A percentile compares a stretch with the other conserved stretches of the same genome.
phyloP scores from a whole-genome alignment of 2,888 invertebrate genomes.

The Drosophila prostipennis region DNA sequence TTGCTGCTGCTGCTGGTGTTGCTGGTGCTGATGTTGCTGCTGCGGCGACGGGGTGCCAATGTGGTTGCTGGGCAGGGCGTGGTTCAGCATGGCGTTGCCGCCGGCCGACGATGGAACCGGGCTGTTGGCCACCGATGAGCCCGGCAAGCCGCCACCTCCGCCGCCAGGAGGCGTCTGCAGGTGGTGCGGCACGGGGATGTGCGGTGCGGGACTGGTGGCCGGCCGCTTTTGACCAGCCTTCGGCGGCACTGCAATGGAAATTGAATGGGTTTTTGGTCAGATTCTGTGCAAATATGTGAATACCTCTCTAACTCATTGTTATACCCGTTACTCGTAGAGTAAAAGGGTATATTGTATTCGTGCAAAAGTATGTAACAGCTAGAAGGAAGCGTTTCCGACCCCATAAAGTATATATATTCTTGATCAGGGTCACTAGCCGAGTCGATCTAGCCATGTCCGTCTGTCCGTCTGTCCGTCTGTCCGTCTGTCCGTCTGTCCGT shows the following conservation, averaged over 20 bases:
- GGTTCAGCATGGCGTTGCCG: constrained; percentile 70
- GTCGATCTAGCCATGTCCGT: too few species aligned
- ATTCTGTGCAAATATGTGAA: neutral
- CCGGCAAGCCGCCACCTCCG: constrained; percentile 36
- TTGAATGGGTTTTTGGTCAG: neutral
- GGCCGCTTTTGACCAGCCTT: constrained; percentile 84
- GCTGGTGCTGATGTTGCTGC: constrained; percentile 69
- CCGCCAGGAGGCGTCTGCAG: constrained; percentile 80
- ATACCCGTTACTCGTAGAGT: too few species aligned
- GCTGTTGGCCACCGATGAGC: constrained; percentile 54
- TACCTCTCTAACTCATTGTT: too few species aligned
- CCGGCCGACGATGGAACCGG: constrained; percentile 57
- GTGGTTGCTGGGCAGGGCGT: constrained; percentile 80
- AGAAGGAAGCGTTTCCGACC: too few species aligned
- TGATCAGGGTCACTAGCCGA: too few species aligned
- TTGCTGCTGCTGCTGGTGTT: constrained; percentile 72
- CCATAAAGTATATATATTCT: too few species aligned
- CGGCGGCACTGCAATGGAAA: constrained; percentile 81
- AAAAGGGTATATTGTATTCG: too few species aligned
- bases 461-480: too few species aligned
- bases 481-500: too few species aligned
- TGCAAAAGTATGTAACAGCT: too few species aligned
- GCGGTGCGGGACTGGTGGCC: constrained; percentile 83
- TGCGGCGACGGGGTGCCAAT: constrained; percentile 81
- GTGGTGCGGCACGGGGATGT: constrained; percentile 83